Percentiles rank a stretch among this genome's conserved stretches.
Evolutionary conservation across 2,797 vertebrate genomes (phyloP).

Genomic region (Spea hammondii): DNA sequence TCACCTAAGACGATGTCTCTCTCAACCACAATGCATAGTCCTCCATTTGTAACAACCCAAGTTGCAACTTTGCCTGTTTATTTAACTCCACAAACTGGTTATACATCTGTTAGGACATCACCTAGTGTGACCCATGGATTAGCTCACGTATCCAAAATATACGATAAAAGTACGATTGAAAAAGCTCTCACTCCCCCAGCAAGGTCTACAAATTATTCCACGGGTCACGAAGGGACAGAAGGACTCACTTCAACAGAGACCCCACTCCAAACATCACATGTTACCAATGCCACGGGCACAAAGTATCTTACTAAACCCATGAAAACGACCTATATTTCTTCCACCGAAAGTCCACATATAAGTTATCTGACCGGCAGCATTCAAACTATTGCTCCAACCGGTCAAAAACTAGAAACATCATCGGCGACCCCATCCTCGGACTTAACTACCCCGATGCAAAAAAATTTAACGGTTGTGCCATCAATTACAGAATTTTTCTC

Average conservation of each 20-base stretch:
- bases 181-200: slow-evolving; percentile 33
- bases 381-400: slow-evolving; percentile 10
- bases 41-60: slow-evolving; percentile 21
- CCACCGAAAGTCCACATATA: slow-evolving; percentile 5
- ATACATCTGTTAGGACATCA: slow-evolving; percentile 16
- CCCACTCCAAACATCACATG: slow-evolving; percentile 23
- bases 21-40: slow-evolving; percentile 44
- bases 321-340: background rate
- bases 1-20: slow-evolving; percentile 54
- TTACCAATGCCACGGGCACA: background rate
- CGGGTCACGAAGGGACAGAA: background rate
- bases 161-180: slow-evolving; percentile 8
- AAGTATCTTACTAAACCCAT: background rate
- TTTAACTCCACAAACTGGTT: slow-evolving; percentile 35
- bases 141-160: slow-evolving; percentile 39
- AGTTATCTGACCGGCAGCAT: background rate
- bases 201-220: slow-evolving; percentile 11
- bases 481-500: slow-evolving; percentile 35
- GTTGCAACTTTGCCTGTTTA: background rate
- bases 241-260: background rate
- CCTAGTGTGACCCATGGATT: background rate
- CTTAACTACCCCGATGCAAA: slow-evolving; percentile 12
- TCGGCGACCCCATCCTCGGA: slow-evolving; percentile 23
- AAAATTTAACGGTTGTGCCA: slow-evolving; percentile 53
- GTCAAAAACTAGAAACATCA: slow-evolving; percentile 3